Percentiles rank a stretch among this genome's conserved stretches.
phyloP scores from a whole-genome alignment of 1,140 invertebrate species.

The Rhizoglyphus robini region DNA sequence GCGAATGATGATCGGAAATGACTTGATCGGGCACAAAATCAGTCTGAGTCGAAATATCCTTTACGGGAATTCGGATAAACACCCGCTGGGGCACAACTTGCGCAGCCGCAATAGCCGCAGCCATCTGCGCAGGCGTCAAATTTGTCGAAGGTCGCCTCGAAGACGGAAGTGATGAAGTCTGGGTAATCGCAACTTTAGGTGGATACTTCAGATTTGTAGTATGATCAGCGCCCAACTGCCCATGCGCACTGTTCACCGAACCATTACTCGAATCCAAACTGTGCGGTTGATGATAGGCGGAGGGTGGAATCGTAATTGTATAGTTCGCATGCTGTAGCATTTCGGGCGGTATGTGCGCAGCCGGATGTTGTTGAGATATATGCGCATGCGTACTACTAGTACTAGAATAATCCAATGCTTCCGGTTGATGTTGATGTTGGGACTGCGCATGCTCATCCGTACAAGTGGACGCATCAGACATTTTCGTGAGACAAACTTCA shows the following conservation, averaged over 20 bases:
- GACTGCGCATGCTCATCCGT: neutral
- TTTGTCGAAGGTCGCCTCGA: constrained; percentile 9
- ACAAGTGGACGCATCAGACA: constrained; percentile 2
- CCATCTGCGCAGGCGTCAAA: neutral
- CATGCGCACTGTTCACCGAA: too few species aligned
- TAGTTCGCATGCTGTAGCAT: too few species aligned
- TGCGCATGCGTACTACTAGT: too few species aligned
- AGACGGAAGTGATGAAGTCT: constrained; percentile 1
- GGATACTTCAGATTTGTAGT: too few species aligned
- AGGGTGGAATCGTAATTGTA: too few species aligned
- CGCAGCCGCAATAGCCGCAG: neutral
- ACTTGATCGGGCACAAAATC: neutral
- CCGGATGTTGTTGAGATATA: too few species aligned
- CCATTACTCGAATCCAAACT: neutral
- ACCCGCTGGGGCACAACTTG: neutral
- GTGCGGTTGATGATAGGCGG: neutral
- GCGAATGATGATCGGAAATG: neutral
- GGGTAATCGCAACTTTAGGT: neutral
- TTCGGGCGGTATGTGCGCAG: too few species aligned
- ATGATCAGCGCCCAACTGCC: too few species aligned
- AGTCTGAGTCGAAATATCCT: constrained; percentile 9
- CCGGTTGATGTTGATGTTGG: neutral
- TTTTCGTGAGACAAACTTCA: neutral
- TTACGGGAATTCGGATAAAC: constrained; percentile 3
- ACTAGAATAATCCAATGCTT: neutral